Evolutionary conservation across 2,888 invertebrate genomes (phyloP).

Genomic region (Drosophila neutralis): DNA sequence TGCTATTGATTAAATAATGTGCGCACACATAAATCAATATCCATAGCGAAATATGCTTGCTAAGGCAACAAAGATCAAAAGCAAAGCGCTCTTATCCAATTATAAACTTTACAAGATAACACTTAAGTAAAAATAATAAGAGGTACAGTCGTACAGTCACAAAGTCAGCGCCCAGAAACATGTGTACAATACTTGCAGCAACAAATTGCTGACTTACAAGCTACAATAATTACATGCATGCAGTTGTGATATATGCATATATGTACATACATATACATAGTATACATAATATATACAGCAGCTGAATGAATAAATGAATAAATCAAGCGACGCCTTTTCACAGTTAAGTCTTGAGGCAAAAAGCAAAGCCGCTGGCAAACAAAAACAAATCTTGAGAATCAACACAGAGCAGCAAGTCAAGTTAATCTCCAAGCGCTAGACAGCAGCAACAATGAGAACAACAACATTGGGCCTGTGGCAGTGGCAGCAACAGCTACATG

Average conservation of each 20-base stretch:
- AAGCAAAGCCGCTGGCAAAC: conserved; percentile 49
- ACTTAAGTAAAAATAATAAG: conserved; percentile 13
- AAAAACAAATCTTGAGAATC: conserved; percentile 51
- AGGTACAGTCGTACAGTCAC: conserved; percentile 55
- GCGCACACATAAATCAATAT: conserved; percentile 52
- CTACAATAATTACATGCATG: conserved; percentile 55
- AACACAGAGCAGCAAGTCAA: conserved; percentile 42
- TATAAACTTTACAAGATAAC: conserved; percentile 48
- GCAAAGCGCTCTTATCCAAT: conserved; percentile 58
- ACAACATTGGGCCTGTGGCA: conserved; percentile 16
- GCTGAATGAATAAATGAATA: conserved; percentile 71
- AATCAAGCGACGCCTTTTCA: conserved; percentile 76
- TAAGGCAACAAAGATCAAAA: conserved; percentile 45
- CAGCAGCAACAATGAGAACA: conserved; percentile 20
- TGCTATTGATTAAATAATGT: conserved; percentile 76
- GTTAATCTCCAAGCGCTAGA: conserved; percentile 40
- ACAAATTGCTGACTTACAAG: conserved; percentile 60
- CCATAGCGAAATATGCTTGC: conserved; percentile 48
- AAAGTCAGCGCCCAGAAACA: conserved; percentile 40
- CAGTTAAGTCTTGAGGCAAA: conserved; percentile 58
- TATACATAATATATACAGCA: conserved; percentile 42
- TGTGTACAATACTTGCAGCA: conserved; percentile 50
- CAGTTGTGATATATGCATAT: conserved; percentile 18
- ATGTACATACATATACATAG: conserved; percentile 6
- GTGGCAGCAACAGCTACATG: conserved; percentile 45